Evolutionary conservation across 2,113 vertebrate species (phyloP).

Genomic region (Arothron firmamentum): DNA sequence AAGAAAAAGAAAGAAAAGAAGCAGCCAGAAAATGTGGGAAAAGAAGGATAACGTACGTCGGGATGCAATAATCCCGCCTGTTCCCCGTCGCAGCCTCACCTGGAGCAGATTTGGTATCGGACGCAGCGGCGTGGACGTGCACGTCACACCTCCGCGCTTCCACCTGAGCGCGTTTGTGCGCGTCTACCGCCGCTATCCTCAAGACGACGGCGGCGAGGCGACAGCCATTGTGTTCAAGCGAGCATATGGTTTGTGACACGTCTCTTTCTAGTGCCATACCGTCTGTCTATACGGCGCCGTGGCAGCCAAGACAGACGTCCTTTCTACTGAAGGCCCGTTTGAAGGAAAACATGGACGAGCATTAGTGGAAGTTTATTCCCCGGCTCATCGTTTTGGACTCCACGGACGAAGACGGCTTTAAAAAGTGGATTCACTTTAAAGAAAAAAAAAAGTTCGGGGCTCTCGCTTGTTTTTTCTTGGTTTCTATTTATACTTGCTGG

Average conservation of each 20-base stretch:
- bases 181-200: slow-evolving; percentile 47
- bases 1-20: slow-evolving; percentile 26
- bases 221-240: slow-evolving; percentile 56
- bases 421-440: slow-evolving; percentile 67
- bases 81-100: background rate
- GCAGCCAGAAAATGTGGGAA: slow-evolving; percentile 21
- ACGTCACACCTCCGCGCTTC: slow-evolving; percentile 9
- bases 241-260: slow-evolving; percentile 69
- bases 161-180: slow-evolving; percentile 33
- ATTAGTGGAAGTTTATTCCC: slow-evolving; percentile 71
- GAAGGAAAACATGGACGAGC: slow-evolving; percentile 68
- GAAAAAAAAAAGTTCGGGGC: slow-evolving; percentile 46
- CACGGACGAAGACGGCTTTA: slow-evolving; percentile 54
- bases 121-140: background rate
- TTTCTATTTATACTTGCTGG: slow-evolving; percentile 63
- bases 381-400: slow-evolving; percentile 59
- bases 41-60: background rate
- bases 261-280: slow-evolving; percentile 66
- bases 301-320: slow-evolving; percentile 68
- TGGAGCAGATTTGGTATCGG: no score
- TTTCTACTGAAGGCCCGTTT: slow-evolving; percentile 65
- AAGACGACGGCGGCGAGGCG: slow-evolving; percentile 43
- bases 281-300: slow-evolving; percentile 62
- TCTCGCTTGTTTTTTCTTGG: slow-evolving; percentile 57
- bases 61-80: background rate